Evolutionary conservation across 2,113 vertebrate genomes (phyloP).

Genomic region (Microtus richardsoni): DNA sequence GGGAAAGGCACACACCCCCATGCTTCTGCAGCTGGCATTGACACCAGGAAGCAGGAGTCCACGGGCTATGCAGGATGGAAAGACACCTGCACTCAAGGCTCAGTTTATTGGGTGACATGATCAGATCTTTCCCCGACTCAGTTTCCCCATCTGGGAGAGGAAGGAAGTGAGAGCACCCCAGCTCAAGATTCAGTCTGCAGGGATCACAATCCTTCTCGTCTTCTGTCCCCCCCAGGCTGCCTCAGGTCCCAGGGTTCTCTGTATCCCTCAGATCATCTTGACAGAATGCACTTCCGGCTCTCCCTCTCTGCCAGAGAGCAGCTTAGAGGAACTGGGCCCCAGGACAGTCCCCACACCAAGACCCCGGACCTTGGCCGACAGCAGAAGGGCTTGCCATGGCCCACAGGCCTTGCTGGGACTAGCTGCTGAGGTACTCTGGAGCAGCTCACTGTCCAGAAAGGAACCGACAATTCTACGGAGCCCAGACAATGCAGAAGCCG

Average conservation of each 20-base stretch:
- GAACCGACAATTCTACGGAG: not conserved
- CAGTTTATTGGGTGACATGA: not conserved
- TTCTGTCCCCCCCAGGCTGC: constrained; percentile 69
- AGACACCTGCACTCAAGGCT: not conserved
- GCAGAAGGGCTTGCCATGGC: not conserved
- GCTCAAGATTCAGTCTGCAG: not conserved
- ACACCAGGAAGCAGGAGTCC: not conserved
- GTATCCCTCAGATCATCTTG: constrained; percentile 91
- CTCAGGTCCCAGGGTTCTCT: constrained; percentile 74
- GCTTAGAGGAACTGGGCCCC: constrained; percentile 27
- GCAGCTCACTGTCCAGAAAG: not conserved
- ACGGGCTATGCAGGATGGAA: rapidly evolving
- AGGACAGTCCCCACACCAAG: constrained; percentile 12
- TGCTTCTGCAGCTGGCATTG: not conserved
- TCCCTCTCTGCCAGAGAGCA: constrained; percentile 82
- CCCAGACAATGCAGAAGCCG: not conserved
- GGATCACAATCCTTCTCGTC: not conserved
- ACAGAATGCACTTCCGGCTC: constrained; percentile 88
- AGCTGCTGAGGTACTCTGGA: not conserved
- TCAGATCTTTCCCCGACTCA: not conserved
- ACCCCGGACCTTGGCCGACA: constrained; percentile 29
- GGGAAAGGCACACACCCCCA: not conserved
- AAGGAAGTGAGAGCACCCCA: not conserved
- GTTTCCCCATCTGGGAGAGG: not conserved
- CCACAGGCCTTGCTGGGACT: not conserved